Base-by-base conservation (phyloP, 2,113 vertebrate species). In the Nibea coibor region DNA sequence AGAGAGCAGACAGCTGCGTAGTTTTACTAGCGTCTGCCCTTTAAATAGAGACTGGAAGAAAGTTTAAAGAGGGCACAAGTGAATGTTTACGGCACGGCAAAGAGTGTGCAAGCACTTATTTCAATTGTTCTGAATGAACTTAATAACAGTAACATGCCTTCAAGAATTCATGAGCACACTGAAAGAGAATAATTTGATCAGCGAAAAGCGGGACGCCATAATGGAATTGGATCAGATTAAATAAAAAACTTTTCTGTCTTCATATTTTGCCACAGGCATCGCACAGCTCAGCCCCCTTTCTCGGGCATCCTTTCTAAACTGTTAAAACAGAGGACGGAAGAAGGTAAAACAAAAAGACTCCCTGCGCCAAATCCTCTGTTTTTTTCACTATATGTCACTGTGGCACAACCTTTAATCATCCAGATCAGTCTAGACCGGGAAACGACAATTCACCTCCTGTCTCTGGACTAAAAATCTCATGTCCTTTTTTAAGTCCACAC, bases 61-160 rank as follows among this genome's bases (percentile, higher is more conserved):
- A 90, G 85, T 89, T 92, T 88, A 90, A 91, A 92, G 83, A 89
- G 88, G 79, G 74, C 82, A 82, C 80, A 86, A 90, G 88, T 91
- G 81, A 87, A 87, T 90, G 87, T 92, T 93, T 91, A 90, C 77
- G 58, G 71, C 85, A 72, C 80, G 76, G 48, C 76, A 83, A 67
- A 86, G 72, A 89, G 72, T n/a, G 78, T 83, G 86, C 47, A 76
- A 65, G 63, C 88, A 88, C 80, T 85, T 86, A 82, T 80, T 86
- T 83, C 56, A 81, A 72, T 91, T 91, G 84, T 83, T 77, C 63
- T 66, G 48, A 84, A 75, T 76, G 45, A 42, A 74, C 62, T 74
- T 59, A 51, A 74, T 79, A 75, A 79, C 65, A 58, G 72, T 17
- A 64, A 74, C 16, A 26, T 72, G 67, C 57, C 47, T 53, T 67